A percentile compares a stretch with the other conserved stretches of the same genome.
phyloP scores from a whole-genome alignment of 2,888 invertebrate species.

The Rhagophthalmus giganteus region DNA sequence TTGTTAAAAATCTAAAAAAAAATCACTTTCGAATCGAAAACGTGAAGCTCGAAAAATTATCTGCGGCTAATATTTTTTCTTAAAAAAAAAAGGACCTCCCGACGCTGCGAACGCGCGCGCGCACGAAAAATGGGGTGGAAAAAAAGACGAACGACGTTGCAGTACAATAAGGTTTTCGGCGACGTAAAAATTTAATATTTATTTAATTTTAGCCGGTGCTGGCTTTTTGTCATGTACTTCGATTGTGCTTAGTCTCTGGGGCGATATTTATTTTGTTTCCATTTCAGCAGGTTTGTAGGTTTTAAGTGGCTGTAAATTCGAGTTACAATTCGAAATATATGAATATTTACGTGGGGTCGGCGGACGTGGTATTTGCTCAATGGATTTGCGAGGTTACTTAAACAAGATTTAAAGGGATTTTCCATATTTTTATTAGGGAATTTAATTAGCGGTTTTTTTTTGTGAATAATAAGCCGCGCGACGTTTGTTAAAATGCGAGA shows the following conservation, averaged over 20 bases:
- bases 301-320: constrained; percentile 15
- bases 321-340: constrained; percentile 15
- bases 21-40: background rate
- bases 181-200: constrained; percentile 14
- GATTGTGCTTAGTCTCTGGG: constrained; percentile 1
- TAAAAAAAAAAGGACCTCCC: too few species aligned
- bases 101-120: too few species aligned
- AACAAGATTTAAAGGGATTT: constrained; percentile 11
- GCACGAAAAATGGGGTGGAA: too few species aligned
- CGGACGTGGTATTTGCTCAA: constrained; percentile 1
- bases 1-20: background rate
- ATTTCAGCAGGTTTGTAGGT: constrained; percentile 6
- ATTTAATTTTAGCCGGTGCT: constrained; percentile 10
- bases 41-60: background rate
- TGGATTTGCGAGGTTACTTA: constrained; percentile 4
- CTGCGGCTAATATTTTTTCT: too few species aligned
- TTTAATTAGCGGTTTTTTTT: background rate
- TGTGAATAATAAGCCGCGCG: too few species aligned
- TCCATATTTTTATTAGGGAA: background rate
- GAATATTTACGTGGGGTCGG: constrained; percentile 3
- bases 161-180: constrained; percentile 4
- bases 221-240: background rate
- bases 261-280: constrained; percentile 16
- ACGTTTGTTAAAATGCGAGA: too few species aligned
- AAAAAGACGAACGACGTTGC: too few species aligned